These are phyloP conservation scores for Nemopilema nomurai DNA, from an alignment of 30 jellyfish, hydroid and myxozoan genomes.

Conservation along the genomic window DNA sequence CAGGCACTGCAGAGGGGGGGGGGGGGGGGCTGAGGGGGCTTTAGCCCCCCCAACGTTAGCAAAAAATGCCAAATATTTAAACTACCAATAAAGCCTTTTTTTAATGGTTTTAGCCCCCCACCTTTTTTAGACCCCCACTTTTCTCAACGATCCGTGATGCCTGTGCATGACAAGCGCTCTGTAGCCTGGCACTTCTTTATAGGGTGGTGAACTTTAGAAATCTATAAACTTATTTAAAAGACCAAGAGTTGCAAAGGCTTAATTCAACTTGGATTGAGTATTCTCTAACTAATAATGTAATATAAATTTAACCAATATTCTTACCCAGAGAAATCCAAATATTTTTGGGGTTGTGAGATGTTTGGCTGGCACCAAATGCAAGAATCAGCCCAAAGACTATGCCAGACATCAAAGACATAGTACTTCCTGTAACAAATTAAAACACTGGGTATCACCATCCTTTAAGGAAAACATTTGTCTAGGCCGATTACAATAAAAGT, in stretches of 20 bases:
- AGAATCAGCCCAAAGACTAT: slow-evolving; percentile 67
- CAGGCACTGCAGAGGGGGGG: too few relatives aligned
- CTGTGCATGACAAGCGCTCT: too few relatives aligned
- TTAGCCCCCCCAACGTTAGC: too few relatives aligned
- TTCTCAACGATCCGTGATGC: too few relatives aligned
- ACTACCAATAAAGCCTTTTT: too few relatives aligned
- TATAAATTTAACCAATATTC: too few relatives aligned
- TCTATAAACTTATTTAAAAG: background rate
- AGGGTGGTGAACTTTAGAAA: too few relatives aligned
- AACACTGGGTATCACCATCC: background rate
- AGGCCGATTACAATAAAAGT: background rate
- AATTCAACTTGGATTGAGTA: background rate
- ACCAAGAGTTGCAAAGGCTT: background rate
- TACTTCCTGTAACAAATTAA: slow-evolving; percentile 67
- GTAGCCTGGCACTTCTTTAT: too few relatives aligned
- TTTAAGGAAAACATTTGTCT: background rate
- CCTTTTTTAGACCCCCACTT: too few relatives aligned
- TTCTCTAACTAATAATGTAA: background rate
- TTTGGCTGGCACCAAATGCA: slow-evolving; percentile 87
- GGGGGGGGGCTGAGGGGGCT: too few relatives aligned
- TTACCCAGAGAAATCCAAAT: slow-evolving; percentile 76
- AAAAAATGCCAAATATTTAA: too few relatives aligned
- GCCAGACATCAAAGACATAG: slow-evolving; percentile 76
- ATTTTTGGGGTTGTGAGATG: slow-evolving; percentile 76
- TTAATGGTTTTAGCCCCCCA: too few relatives aligned